Evolutionary conservation across 2,888 invertebrate species (phyloP), one percentile per base, ranked within the genome.

Genomic region (Mesorhabditis sp.): DNA sequence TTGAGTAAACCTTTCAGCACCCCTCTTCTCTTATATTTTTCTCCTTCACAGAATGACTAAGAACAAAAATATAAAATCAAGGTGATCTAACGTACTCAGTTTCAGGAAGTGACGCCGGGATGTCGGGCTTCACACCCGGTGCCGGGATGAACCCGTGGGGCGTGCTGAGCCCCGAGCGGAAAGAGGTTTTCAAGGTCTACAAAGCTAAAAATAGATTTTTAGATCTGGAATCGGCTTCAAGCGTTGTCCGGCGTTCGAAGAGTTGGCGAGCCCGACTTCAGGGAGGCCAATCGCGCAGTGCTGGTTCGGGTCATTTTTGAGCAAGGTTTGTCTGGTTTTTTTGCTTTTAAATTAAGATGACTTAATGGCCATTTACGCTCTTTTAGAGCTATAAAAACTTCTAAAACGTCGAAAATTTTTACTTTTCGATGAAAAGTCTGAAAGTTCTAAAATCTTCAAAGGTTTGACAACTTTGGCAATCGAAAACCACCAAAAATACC

Each of bases 211-310:
- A 28, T 28, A 28, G 28, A 28, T 28, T 50, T 50, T 50, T 50
- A 50, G 58, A 10, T 50, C 58, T 13, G 7, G 58, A 50, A 50
- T 50, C 58, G 58, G 7, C 58, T 50, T n/a, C 10, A 50, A n/a
- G 7, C n/a, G 58, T n/a, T 50, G 58, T 13, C 10, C 7, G 58
- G 10, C n/a, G 58, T n/a, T 50, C 7, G n/a, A 50, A 50, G n/a
- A n/a, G n/a, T 50, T 50, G 58, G 58, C n/a, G 58, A 50, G n/a
- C 58, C 58, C n/a, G 58, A 50, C 10, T 13, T 50, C 58, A 50
- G n/a, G n/a, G 58, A 50, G 10, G 58, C 7, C n/a, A n/a, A 50
- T n/a, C 7, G n/a, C 10, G 58, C 58, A 13, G n/a, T 50, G 7
- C n/a, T 50, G n/a, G 10, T 13, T 13, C 7, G 58, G n/a, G n/a